Base-by-base conservation (phyloP, 2,797 vertebrate genomes). In the Dryobates pubescens region DNA sequence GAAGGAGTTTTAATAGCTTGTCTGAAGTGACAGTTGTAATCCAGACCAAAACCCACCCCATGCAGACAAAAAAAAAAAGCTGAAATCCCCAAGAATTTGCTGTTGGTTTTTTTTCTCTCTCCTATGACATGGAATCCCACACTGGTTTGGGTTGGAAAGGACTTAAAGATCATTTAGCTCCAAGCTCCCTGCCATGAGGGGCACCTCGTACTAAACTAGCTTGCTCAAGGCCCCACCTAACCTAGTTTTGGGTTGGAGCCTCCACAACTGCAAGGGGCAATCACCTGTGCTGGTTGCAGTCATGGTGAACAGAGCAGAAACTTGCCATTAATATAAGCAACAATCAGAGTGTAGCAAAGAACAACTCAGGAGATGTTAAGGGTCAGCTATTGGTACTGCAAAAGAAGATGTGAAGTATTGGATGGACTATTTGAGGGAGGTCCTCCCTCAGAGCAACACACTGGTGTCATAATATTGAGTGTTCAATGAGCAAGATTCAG, bases 261-360 rank as follows among this genome's bases (percentile, higher is more conserved):
- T 51, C 23, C 49, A 51, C 49, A 51, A 23, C 13, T 51, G 49
- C 49, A 24, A 51, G 49, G 17, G 49, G 11, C 23, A 51, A 51
- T 13, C 49, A 18, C 6, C 49, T 17, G 36, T 0, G 1, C 29
- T n/a, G 26, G 34, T 3, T 54, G 51, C 71, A 38, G 62, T 15
- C 23, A 30, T 0, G 1, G 17, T 13, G 11, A 61, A 34, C 54
- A 53, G 27, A 34, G 47, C 61, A 58, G 18, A 17, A 0, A 2
- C 20, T 65, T 65, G n/a, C 58, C 15, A 2, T 15, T 23, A 45
- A n/a, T 11, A 18, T 3, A 30, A 61, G 26, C 36, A 81, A 30
- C 22, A 29, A 29, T 30, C 13, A 30, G 45, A n/a, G 24, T 8
- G 6, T 10, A 7, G 3, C 8, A 54, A 71, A 43, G 43, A 72